Base-by-base conservation (phyloP, 2,113 vertebrate genomes). In the Oryzias celebensis region DNA sequence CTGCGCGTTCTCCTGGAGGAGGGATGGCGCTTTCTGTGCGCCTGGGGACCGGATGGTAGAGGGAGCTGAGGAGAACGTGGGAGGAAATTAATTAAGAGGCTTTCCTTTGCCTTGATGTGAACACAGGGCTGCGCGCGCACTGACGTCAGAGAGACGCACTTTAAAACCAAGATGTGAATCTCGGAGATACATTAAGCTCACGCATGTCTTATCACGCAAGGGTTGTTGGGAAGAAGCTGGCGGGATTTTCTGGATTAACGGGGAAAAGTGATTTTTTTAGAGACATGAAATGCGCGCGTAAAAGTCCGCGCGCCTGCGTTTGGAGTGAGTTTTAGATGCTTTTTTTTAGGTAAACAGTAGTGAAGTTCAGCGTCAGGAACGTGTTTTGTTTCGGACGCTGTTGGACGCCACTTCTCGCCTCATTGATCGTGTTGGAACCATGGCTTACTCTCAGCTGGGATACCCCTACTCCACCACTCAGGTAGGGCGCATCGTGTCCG, bases 401-500 rank as follows among this genome's bases (percentile, higher is more conserved):
- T 57, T 83, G 73, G 74, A 82, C 50, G 68, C 77, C 44, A 31
- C 49, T 31, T 47, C 52, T 58, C 48, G 64, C 47, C 31, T 74
- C 58, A 51, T 17, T 78, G 63, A 61, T 82, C 62, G 62, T 68
- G 72, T 77, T 78, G 91, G 85, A 87, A 88, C 85, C 91, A 99
- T 98, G 97, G 96, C 96, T 91, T 99, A 98, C 78, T 94, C 96
- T 67, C 96, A 96, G 90, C 94, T 99, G 75, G 96, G 96, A 86
- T 98, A 98, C 83, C 92, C 95, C 68, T 98, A 97, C 87, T 92
- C 96, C 67, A 88, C 95, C 17, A 89, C 96, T 61, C 97, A 99
- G 96, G 96, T 98, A 53, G 47, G 47, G 12, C 6, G n/a, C 8
- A n/a, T 1, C 4, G 17, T 14, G 3, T 46, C 26, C 26, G 26